Evolutionary conservation across 30 jellyfish, hydroid and myxozoan species (phyloP).

Genomic region (Cassiopea andromeda): DNA sequence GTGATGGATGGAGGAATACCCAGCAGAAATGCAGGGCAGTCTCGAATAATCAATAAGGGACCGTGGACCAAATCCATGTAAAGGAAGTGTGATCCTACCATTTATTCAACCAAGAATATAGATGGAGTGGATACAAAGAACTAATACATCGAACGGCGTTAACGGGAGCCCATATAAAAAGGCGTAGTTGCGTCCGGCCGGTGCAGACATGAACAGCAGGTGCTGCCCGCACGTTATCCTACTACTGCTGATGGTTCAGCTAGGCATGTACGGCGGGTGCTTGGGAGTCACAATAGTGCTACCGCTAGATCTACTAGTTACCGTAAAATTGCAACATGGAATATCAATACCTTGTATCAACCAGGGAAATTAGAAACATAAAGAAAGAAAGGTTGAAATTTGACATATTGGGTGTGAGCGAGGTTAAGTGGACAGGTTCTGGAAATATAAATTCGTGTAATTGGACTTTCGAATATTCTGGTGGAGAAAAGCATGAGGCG

Average conservation of each 20-base stretch:
- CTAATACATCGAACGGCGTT: background rate
- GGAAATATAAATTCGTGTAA: background rate
- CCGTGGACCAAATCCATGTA: background rate
- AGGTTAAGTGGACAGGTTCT: slow-evolving; percentile 5
- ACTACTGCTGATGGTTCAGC: background rate
- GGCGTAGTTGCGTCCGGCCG: background rate
- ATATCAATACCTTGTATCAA: background rate
- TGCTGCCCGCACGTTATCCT: background rate
- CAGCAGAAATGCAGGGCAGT: background rate
- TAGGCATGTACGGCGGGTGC: background rate
- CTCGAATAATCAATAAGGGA: background rate
- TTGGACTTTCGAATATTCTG: background rate
- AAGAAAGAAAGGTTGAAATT: background rate
- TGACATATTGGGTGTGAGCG: background rate
- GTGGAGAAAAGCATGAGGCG: background rate
- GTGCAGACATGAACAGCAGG: background rate
- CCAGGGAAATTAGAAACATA: background rate
- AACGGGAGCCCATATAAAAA: background rate
- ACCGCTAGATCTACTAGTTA: background rate
- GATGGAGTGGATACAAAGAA: background rate
- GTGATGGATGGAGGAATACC: background rate
- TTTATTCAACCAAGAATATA: background rate
- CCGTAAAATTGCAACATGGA: background rate
- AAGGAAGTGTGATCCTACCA: background rate
- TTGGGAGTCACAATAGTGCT: background rate